Evolutionary conservation across 2,888 invertebrate genomes (phyloP).

Genomic region (Galeopsomyia nigrocyanea): DNA sequence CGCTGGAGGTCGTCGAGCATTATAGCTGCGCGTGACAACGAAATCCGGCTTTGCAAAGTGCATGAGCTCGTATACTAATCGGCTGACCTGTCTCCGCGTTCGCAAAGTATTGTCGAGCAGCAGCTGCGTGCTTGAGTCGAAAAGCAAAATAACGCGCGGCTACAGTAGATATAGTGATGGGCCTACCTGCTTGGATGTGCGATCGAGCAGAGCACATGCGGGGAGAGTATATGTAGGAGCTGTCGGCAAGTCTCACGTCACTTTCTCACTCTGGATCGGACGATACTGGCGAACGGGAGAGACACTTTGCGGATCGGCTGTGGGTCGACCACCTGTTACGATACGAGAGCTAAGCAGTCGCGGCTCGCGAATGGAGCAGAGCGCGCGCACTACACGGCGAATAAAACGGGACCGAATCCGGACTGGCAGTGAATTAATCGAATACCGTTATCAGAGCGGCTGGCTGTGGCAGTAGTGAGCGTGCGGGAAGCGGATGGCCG

Average conservation of each 20-base stretch:
- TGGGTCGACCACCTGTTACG: slow-evolving; percentile 21
- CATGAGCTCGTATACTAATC: too few relatives aligned
- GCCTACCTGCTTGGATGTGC: neutral
- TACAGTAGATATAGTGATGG: too few relatives aligned
- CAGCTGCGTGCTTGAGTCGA: slow-evolving; percentile 5
- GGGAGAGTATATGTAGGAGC: too few relatives aligned
- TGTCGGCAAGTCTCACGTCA: neutral
- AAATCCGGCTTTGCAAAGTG: neutral
- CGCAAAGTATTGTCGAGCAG: neutral
- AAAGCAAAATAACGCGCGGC: neutral
- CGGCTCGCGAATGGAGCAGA: too few relatives aligned
- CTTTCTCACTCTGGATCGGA: neutral
- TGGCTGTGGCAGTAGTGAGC: too few relatives aligned
- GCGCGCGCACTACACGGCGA: too few relatives aligned
- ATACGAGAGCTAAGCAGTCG: neutral
- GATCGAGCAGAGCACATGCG: too few relatives aligned
- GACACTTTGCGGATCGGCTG: neutral
- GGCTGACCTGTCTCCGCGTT: too few relatives aligned
- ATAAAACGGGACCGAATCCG: too few relatives aligned
- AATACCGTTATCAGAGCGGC: neutral
- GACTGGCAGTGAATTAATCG: neutral
- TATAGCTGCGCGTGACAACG: slow-evolving; percentile 15
- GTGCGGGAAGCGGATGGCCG: neutral
- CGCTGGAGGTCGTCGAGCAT: slow-evolving; percentile 2
- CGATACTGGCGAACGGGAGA: neutral